Evolutionary conservation across 2,113 vertebrate species (phyloP).

Genomic region (Orycteropus afer): DNA sequence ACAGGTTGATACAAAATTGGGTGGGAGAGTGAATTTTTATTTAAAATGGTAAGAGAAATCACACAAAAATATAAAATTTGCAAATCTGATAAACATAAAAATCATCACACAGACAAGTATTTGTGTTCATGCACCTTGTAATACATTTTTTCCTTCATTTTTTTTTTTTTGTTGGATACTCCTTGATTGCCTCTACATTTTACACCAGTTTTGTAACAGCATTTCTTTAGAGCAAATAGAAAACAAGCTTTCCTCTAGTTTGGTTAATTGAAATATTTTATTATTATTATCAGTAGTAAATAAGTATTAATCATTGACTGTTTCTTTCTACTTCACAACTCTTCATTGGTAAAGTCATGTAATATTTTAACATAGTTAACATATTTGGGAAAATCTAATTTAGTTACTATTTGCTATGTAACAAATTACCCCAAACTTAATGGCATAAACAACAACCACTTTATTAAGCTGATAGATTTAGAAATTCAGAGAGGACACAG

Average conservation of each 20-base stretch:
- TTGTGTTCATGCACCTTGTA: neutral
- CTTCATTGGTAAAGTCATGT: neutral
- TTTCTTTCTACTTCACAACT: neutral
- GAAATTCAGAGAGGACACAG: neutral
- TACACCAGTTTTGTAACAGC: neutral
- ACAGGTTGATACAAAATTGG: neutral
- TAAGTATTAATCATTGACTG: neutral
- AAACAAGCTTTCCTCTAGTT: neutral
- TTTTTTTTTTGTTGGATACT: neutral
- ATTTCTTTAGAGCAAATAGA: neutral
- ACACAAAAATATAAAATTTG: neutral
- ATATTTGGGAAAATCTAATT: conserved; percentile 26
- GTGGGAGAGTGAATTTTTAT: neutral
- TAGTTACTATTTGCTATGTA: neutral
- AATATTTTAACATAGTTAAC: conserved; percentile 1
- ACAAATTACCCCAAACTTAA: neutral
- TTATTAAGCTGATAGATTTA: neutral
- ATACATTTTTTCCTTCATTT: neutral
- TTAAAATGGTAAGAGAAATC: conserved; percentile 2
- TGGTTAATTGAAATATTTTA: neutral
- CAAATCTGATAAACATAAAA: neutral
- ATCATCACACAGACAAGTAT: neutral
- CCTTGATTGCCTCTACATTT: neutral
- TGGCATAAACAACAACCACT: neutral
- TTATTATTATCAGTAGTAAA: neutral